Evolutionary conservation across 1,140 invertebrate species (phyloP), one percentile per base, ranked within the genome.

Genomic region (Pinna nobilis): DNA sequence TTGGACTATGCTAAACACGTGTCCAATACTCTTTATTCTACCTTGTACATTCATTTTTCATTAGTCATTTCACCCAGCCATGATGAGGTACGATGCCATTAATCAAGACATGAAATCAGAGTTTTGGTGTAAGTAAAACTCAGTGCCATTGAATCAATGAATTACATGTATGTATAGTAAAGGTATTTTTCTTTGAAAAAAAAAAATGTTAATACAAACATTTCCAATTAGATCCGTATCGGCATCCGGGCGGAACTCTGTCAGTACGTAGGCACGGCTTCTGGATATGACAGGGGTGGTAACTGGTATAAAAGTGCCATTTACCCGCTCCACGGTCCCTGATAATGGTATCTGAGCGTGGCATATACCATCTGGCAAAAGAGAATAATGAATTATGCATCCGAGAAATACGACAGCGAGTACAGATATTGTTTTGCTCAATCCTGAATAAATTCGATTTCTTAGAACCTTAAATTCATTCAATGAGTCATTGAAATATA

Each of bases 251-350:
- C 32, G 51, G 37, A 83, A 83, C 51, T 83, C 63, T 0, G 76
- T 81, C 4, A 83, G 44, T 30, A 83, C 47, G 60, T 83, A 83
- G 44, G 74, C 68, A 11, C 82, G 61, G 25, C 70, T 74, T 25
- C 76, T 76, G 35, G 50, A 70, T 37, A 81, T 68, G 18, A 81
- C 75, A 9, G 82, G 79, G 25, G 70, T 64, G 1, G 76, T 72
- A 1, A 76, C 57, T 0, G 82, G 82, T 1, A 74, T 32, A 57
- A 83, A 83, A 13, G 76, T 81, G 5, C 82, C 82, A 59, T 78
- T 79, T 18, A 63, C 39, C 4, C 69, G 37, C 20, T 80, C 63
- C 6, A 78, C 63, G 23, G 35, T 64, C 2, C 71, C 80, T 2
- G 37, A 75, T 7, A 82, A 33, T 9, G 35, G 35, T 23, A 75